A percentile compares a stretch with the other conserved stretches of the same genome.
phyloP scores from a whole-genome alignment of 2,888 invertebrate species.

The Drosophila gaucha region DNA sequence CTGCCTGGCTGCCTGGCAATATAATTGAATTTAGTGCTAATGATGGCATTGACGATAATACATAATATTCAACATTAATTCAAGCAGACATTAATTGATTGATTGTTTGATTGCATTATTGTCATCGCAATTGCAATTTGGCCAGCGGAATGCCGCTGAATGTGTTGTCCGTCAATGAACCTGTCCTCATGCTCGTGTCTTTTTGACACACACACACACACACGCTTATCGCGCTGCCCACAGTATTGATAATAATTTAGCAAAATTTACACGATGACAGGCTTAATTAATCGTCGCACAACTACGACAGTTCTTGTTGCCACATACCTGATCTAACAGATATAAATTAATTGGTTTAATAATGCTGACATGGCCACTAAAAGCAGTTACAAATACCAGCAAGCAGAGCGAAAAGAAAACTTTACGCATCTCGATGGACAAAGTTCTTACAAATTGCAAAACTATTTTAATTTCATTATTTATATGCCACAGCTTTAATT shows the following conservation, averaged over 20 bases:
- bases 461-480: slow-evolving; percentile 7
- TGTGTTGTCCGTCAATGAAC: slow-evolving; percentile 8
- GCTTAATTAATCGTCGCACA: slow-evolving; percentile 65
- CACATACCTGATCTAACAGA: slow-evolving; percentile 26
- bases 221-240: slow-evolving; percentile 32
- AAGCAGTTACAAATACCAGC: background rate
- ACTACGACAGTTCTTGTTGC: slow-evolving; percentile 8
- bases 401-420: background rate
- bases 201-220: slow-evolving; percentile 7
- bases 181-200: background rate
- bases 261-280: slow-evolving; percentile 73
- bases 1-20: slow-evolving; percentile 4
- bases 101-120: slow-evolving; percentile 81
- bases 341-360: slow-evolving; percentile 51
- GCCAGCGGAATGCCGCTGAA: slow-evolving; percentile 20
- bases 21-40: slow-evolving; percentile 79
- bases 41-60: slow-evolving; percentile 75
- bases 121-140: slow-evolving; percentile 74
- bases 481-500: slow-evolving; percentile 3
- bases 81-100: slow-evolving; percentile 77
- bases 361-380: slow-evolving; percentile 8
- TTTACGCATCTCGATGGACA: too few relatives aligned
- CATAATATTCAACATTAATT: slow-evolving; percentile 76
- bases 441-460: background rate
- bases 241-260: slow-evolving; percentile 70